Percentiles rank a stretch among this genome's conserved stretches.
These are phyloP conservation scores for Chrysomallon squamiferum DNA, from an alignment of 1,140 invertebrate genomes.

Conservation along the genomic window DNA sequence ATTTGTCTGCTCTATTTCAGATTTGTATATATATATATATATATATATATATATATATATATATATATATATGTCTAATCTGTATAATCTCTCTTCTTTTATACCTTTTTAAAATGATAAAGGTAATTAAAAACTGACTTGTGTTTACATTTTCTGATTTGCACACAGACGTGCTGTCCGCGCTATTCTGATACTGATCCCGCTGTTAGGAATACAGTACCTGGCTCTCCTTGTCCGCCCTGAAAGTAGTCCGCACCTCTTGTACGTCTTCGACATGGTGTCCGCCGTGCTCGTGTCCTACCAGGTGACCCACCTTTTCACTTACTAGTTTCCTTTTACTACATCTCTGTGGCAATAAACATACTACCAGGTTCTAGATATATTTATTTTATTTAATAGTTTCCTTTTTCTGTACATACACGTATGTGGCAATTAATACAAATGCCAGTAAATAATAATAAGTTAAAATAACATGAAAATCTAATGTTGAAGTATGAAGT, in stretches of 20 bases:
- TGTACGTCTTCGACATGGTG: slow-evolving; percentile 28
- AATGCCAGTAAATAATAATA: not conserved
- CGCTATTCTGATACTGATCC: slow-evolving; percentile 65
- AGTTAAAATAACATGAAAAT: not conserved
- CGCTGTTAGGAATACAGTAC: slow-evolving; percentile 58
- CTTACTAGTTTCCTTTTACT: not conserved
- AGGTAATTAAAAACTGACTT: no score
- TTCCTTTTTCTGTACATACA: not conserved
- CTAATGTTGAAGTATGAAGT: not conserved
- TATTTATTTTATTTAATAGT: not conserved
- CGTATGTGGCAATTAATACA: not conserved
- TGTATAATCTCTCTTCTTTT: no score
- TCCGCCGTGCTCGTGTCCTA: slow-evolving; percentile 33
- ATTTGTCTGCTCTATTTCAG: no score
- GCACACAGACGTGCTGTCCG: slow-evolving; percentile 66
- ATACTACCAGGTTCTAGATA: no score
- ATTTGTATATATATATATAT: no score
- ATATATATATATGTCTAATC: no score
- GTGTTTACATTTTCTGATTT: no score
- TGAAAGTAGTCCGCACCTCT: slow-evolving; percentile 3
- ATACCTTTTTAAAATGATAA: no score
- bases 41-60: no score
- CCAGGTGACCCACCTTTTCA: no score
- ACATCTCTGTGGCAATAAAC: not conserved
- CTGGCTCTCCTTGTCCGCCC: slow-evolving; percentile 28